Percentiles rank a stretch among this genome's conserved stretches.
Evolutionary conservation across 2,888 invertebrate genomes (phyloP).

Genomic region (Thymelicus lineola): DNA sequence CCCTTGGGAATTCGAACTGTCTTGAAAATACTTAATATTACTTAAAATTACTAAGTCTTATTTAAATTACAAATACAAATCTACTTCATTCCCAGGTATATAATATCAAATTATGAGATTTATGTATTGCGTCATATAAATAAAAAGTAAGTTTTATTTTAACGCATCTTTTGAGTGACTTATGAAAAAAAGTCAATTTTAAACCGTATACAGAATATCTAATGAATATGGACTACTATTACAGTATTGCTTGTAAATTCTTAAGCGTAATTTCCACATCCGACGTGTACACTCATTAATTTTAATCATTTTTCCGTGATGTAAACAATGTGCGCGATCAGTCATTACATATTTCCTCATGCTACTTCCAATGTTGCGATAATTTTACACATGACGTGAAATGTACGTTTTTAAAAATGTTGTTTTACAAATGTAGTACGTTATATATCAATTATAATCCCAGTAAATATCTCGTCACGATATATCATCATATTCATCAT

Average conservation of each 20-base stretch:
- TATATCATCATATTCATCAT: too few relatives aligned
- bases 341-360: slow-evolving; percentile 11
- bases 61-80: too few relatives aligned
- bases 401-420: neutral
- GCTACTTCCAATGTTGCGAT: slow-evolving; percentile 8
- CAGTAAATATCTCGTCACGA: neutral
- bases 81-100: too few relatives aligned
- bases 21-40: too few relatives aligned
- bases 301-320: slow-evolving; percentile 27
- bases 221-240: neutral
- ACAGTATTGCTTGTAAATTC: neutral
- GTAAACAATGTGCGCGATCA: slow-evolving; percentile 19
- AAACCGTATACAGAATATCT: too few relatives aligned
- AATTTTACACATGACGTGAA: neutral
- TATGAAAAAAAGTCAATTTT: too few relatives aligned
- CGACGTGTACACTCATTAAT: slow-evolving; percentile 18
- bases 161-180: too few relatives aligned
- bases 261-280: slow-evolving; percentile 3
- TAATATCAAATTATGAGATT: too few relatives aligned
- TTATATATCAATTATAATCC: neutral
- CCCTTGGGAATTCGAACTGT: too few relatives aligned
- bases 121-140: too few relatives aligned
- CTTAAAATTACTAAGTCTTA: too few relatives aligned
- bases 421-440: neutral
- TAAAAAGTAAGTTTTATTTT: too few relatives aligned